These are phyloP conservation scores for Melolontha melolontha DNA, from an alignment of 2,888 invertebrate genomes.

Conservation along the genomic window DNA sequence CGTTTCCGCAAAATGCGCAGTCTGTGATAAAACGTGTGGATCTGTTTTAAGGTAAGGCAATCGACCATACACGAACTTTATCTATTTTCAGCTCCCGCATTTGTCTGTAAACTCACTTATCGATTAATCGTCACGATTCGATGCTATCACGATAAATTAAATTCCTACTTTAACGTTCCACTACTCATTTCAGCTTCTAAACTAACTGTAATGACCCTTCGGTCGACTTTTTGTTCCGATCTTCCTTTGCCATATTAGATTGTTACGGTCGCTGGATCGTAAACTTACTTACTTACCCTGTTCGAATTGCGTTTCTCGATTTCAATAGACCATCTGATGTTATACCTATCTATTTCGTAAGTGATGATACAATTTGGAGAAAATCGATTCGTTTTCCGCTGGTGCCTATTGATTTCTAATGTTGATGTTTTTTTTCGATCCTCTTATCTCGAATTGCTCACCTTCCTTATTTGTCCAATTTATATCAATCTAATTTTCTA, in stretches of 20 bases:
- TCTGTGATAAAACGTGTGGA: constrained; percentile 97
- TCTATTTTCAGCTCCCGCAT: not conserved
- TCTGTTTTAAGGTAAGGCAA: constrained; percentile 84
- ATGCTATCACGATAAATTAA: no score
- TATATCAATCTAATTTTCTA: no score
- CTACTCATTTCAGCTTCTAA: no score
- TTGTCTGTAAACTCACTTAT: no score
- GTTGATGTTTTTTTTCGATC: not conserved
- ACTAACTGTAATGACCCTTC: no score
- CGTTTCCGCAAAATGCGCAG: constrained; percentile 91
- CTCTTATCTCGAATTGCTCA: not conserved
- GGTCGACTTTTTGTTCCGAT: no score
- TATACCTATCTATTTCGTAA: not conserved
- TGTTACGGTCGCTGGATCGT: constrained; percentile 12
- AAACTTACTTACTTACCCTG: not conserved
- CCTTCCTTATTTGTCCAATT: no score
- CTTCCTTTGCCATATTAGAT: not conserved
- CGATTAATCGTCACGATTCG: no score
- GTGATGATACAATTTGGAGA: constrained; percentile 18
- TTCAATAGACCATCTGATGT: constrained; percentile 1
- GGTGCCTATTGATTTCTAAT: no score
- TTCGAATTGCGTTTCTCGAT: constrained; percentile 12
- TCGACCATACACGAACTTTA: not conserved
- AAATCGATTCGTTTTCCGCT: constrained; percentile 2
- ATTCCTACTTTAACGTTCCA: no score